These are phyloP conservation scores for Clarias macrocephalus DNA, from an alignment of 2,113 vertebrate genomes.

Conservation along the genomic window DNA sequence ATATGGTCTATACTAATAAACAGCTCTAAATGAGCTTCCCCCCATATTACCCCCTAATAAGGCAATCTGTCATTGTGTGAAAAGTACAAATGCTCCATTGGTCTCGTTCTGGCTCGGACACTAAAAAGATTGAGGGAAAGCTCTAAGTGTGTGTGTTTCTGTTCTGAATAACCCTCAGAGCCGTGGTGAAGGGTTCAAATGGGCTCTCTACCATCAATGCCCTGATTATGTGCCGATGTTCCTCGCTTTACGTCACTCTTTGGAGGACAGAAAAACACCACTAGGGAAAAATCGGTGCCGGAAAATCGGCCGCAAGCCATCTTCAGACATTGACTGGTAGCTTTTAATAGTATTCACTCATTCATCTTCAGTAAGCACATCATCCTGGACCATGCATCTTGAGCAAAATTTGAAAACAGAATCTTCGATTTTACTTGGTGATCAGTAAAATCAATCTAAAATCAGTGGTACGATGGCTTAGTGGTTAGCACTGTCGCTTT, in stretches of 20 bases:
- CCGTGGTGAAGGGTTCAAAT: constrained; percentile 29
- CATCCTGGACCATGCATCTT: background rate
- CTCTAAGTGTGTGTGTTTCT: constrained; percentile 16
- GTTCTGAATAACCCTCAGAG: constrained; percentile 29
- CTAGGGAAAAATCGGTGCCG: constrained; percentile 19
- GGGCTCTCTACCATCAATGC: constrained; percentile 67
- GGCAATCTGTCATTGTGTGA: constrained; percentile 27
- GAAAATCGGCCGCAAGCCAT: constrained; percentile 36
- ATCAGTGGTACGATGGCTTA: background rate
- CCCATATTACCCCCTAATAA: background rate
- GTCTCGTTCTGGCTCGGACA: background rate
- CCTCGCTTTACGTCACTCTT: constrained; percentile 63
- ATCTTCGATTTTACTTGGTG: constrained; percentile 4
- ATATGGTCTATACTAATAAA: constrained; percentile 20
- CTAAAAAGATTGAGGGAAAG: constrained; percentile 9
- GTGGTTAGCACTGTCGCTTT: too few relatives aligned
- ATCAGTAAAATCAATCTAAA: background rate
- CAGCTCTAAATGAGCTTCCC: constrained; percentile 11
- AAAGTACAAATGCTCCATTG: constrained; percentile 17
- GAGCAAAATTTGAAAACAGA: background rate
- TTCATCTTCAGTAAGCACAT: background rate
- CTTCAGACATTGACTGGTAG: constrained; percentile 35
- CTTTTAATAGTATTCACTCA: constrained; percentile 2
- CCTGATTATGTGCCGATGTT: constrained; percentile 74
- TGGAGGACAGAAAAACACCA: constrained; percentile 44